phyloP scores from a whole-genome alignment of 2,113 vertebrate genomes.

The Labeo rohita region DNA sequence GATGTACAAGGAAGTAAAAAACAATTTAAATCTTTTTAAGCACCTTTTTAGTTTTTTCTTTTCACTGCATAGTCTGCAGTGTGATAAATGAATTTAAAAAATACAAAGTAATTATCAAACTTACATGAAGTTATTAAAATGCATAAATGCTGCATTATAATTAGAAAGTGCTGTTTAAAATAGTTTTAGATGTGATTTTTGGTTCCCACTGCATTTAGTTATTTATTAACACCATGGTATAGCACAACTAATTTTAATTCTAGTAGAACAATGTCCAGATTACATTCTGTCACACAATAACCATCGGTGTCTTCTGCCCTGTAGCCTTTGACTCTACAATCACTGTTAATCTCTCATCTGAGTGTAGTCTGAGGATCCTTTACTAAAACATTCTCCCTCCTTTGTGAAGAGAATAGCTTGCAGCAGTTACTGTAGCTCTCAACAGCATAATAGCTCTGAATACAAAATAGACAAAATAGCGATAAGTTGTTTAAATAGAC shows the following conservation, averaged over 20 bases:
- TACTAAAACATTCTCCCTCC: background rate
- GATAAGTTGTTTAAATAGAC: background rate
- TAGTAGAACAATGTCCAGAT: slow-evolving; percentile 10
- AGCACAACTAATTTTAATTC: background rate
- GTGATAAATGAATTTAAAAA: background rate
- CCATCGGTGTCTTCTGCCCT: slow-evolving; percentile 7
- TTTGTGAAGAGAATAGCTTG: background rate
- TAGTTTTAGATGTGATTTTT: background rate
- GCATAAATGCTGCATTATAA: background rate
- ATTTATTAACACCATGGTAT: background rate
- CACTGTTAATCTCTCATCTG: slow-evolving; percentile 20
- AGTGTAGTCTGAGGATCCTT: slow-evolving; percentile 16
- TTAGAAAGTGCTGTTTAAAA: background rate
- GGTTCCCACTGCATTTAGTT: background rate
- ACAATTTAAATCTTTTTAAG: background rate
- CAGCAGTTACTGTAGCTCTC: slow-evolving; percentile 6
- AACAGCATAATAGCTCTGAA: slow-evolving; percentile 19
- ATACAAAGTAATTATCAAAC: background rate
- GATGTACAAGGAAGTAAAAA: no score
- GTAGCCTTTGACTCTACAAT: slow-evolving; percentile 30
- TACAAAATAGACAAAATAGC: background rate
- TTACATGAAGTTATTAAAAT: background rate
- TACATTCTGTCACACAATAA: background rate
- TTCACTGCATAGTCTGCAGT: background rate
- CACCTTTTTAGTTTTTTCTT: background rate